Conservation (phyloP, 1,140 invertebrate species). For the Centruroides sculpturatus region DNA sequence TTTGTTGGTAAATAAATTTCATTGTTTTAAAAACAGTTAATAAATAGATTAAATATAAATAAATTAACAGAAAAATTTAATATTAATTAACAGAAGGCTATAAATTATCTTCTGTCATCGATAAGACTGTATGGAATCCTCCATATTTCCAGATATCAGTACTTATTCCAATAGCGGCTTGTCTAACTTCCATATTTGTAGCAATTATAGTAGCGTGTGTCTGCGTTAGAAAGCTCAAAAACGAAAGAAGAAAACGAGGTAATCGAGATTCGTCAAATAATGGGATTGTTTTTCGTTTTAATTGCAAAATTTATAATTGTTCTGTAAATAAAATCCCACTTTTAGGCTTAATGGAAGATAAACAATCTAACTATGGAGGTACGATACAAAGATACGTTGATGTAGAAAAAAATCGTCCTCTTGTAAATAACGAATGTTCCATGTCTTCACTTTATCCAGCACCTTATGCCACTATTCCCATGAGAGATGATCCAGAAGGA, state of each 20-base stretch:
- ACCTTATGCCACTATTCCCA: background rate
- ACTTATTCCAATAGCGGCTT: constrained; percentile 14
- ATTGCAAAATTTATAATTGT: background rate
- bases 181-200: constrained; percentile 13
- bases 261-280: background rate
- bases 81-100: constrained; percentile 1
- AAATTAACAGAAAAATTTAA: too few species aligned
- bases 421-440: background rate
- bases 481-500: background rate
- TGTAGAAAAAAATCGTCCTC: constrained; percentile 11
- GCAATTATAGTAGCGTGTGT: constrained; percentile 15
- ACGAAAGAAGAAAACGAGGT: background rate
- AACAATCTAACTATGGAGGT: background rate
- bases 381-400: constrained; percentile 4
- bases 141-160: constrained; percentile 9
- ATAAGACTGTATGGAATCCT: too few species aligned
- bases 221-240: constrained; percentile 4
- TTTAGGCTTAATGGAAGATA: background rate
- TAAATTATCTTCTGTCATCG: background rate
- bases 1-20: background rate
- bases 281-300: background rate
- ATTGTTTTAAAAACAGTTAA: too few species aligned
- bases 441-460: background rate
- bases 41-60: too few species aligned
- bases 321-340: background rate